Evolutionary conservation across 2,113 vertebrate genomes (phyloP).

Genomic region (Phasianus colchicus): DNA sequence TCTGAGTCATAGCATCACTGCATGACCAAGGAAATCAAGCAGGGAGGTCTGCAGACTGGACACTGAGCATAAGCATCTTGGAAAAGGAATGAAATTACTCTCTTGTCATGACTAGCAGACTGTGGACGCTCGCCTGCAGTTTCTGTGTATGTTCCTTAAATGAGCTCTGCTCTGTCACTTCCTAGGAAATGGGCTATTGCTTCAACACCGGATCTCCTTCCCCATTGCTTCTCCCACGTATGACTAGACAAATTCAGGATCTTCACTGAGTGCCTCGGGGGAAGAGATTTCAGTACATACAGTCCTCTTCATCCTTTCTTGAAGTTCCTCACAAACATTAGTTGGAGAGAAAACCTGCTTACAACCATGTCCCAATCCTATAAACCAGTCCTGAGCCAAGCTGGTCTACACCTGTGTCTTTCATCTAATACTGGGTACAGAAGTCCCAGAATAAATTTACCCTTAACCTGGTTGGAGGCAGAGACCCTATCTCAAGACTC

Average conservation of each 20-base stretch:
- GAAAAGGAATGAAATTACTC: neutral
- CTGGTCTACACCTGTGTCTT: neutral
- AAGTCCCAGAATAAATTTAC: neutral
- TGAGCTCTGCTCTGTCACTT: neutral
- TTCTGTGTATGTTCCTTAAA: neutral
- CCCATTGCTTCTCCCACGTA: neutral
- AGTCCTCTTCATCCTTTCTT: neutral
- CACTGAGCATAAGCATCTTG: neutral
- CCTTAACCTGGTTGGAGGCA: neutral
- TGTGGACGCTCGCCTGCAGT: neutral
- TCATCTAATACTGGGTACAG: neutral
- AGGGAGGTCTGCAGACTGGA: neutral
- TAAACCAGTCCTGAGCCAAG: neutral
- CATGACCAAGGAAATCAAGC: neutral
- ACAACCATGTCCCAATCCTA: neutral
- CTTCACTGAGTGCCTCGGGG: neutral
- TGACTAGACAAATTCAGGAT: neutral
- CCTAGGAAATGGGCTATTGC: neutral
- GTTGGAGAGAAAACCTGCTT: neutral
- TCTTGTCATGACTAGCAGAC: neutral
- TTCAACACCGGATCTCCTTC: neutral
- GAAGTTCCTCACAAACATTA: neutral
- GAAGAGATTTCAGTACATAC: neutral
- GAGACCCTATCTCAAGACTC: neutral
- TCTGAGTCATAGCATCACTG: neutral